Conservation (phyloP, 2,888 invertebrate species). For the Ethmia dodecea region DNA sequence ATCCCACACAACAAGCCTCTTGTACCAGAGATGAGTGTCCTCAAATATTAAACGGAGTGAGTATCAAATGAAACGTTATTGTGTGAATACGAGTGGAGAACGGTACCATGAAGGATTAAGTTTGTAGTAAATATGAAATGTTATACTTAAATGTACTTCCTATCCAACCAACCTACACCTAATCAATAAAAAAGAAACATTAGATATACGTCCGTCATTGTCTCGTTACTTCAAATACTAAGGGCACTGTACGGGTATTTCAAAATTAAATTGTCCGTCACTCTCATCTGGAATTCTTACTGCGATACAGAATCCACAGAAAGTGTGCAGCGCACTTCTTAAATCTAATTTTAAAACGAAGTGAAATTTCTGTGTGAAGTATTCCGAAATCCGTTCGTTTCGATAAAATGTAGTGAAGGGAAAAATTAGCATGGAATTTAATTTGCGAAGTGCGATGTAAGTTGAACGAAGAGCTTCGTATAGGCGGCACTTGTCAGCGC, state of each 20-base stretch:
- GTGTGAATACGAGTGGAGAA: too few relatives aligned
- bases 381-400: slow-evolving; percentile 25
- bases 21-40: too few relatives aligned
- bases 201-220: too few relatives aligned
- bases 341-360: slow-evolving; percentile 55
- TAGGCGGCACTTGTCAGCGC: slow-evolving; percentile 33
- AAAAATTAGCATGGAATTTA: slow-evolving; percentile 43
- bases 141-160: too few relatives aligned
- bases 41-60: too few relatives aligned
- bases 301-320: slow-evolving; percentile 40
- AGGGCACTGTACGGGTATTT: slow-evolving; percentile 41
- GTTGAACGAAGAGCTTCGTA: slow-evolving; percentile 35
- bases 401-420: slow-evolving; percentile 19
- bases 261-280: slow-evolving; percentile 53
- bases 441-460: slow-evolving; percentile 45
- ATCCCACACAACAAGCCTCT: too few relatives aligned
- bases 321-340: slow-evolving; percentile 49
- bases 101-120: too few relatives aligned
- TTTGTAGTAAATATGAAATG: too few relatives aligned
- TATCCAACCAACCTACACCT: too few relatives aligned
- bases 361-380: slow-evolving; percentile 28
- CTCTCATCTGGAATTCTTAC: slow-evolving; percentile 45
- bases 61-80: too few relatives aligned
- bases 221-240: too few relatives aligned
- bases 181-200: too few relatives aligned